Conservation (phyloP, 1,140 invertebrate species). For the Philopotamus ludificatus region DNA sequence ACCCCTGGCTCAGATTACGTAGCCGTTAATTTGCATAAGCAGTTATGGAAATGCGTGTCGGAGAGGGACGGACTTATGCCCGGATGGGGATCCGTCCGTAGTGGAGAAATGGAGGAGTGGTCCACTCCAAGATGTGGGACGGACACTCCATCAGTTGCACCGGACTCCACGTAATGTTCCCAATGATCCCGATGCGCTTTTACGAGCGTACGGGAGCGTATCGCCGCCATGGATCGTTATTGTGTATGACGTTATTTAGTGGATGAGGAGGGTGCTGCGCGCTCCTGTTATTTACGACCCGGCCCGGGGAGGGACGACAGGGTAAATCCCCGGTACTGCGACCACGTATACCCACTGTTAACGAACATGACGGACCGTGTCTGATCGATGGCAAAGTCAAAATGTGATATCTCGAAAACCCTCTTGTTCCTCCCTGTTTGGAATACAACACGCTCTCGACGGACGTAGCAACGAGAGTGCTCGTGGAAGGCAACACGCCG, state of each 20-base stretch:
- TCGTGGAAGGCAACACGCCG: too few species aligned
- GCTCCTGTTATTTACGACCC: background rate
- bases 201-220: background rate
- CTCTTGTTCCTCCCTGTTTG: too few species aligned
- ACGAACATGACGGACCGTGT: too few species aligned
- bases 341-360: background rate
- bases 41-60: conserved; percentile 34
- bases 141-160: conserved; percentile 34
- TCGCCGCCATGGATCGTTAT: conserved; percentile 11
- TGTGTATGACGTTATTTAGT: conserved; percentile 15
- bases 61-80: background rate
- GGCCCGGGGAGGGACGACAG: background rate
- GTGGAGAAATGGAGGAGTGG: background rate
- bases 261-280: background rate
- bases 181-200: conserved; percentile 6
- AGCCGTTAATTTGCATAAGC: conserved; percentile 36
- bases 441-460: too few species aligned
- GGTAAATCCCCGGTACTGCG: too few species aligned
- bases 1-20: conserved; percentile 7
- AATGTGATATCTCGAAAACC: too few species aligned
- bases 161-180: conserved; percentile 5
- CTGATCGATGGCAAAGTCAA: too few species aligned
- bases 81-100: too few species aligned
- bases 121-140: too few species aligned
- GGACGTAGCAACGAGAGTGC: too few species aligned